Evolutionary conservation across 2,888 invertebrate species (phyloP).

Genomic region (Sympetrum striolatum): DNA sequence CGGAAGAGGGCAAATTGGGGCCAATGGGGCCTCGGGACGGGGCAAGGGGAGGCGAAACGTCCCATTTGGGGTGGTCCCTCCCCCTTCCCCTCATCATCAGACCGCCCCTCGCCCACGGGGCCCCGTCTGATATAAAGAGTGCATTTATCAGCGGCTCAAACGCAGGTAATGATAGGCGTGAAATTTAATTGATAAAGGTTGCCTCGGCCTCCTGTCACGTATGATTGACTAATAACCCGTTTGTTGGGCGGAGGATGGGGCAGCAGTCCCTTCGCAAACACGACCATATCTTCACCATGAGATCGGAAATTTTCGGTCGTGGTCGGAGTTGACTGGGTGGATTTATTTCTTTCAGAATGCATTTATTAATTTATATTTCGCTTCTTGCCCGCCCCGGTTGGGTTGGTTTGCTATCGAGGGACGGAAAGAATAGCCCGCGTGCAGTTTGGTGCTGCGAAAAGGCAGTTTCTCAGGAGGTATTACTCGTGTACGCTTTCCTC

Average conservation of each 20-base stretch:
- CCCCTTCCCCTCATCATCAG: neutral
- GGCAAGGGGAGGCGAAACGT: neutral
- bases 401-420: too few species aligned
- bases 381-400: too few species aligned
- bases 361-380: neutral
- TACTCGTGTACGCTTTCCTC: too few species aligned
- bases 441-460: too few species aligned
- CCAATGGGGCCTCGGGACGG: neutral
- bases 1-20: neutral
- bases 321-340: neutral
- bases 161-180: constrained; percentile 37
- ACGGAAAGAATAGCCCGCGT: too few species aligned
- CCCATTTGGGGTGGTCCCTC: neutral
- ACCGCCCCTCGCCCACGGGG: neutral
- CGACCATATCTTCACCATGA: neutral
- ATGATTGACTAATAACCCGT: constrained; percentile 42
- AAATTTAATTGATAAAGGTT: constrained; percentile 43
- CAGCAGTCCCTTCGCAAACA: neutral
- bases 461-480: too few species aligned
- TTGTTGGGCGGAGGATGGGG: neutral
- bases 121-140: neutral
- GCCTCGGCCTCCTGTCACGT: constrained; percentile 26
- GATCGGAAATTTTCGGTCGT: neutral
- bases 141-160: constrained; percentile 32
- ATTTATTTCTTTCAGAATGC: constrained; percentile 22